Evolutionary conservation across 2,797 vertebrate genomes (phyloP), one percentile per base, ranked within the genome.

Genomic region (Tragopan temminckii): DNA sequence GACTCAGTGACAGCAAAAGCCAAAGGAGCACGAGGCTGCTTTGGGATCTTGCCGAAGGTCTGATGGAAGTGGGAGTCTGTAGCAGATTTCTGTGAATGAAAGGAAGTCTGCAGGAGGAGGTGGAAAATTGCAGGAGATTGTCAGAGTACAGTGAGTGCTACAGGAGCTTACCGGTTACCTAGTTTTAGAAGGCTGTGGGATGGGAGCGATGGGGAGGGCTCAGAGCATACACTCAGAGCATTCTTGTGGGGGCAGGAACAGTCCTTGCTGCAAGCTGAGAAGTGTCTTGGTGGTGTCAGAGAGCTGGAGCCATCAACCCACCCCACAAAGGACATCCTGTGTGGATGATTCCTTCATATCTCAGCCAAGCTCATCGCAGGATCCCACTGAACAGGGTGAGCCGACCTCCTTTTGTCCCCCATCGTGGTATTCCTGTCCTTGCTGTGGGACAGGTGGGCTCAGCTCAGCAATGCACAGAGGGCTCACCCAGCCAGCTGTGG

Each of bases 51-150:
- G 80, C 68, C 61, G 64, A 71, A 82, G 88, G 64, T 74, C 88
- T 80, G 78, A 29, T 63, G 40, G 25, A 55, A 94, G 84, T 90
- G 45, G 83, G 75, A 90, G 45, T 38, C 25, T 75, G 75, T 35
- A 29, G 61, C 42, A 89, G 61, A 50, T 50, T 91, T 95, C 71
- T 90, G 53, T 91, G 88, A 89, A 93, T 90, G 83, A 90, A 42
- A 57, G n/a, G 40, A 87, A 40, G 42, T 31, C 64, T 80, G 61
- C 33, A 70, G 68, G 27, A 89, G 43, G 59, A 64, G 58, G 75
- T 69, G 24, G 35, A 71, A 90, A n/a, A 70, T 62, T n/a, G 33
- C 42, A 90, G 53, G 48, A 78, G 50, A 0, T 0, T 53, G 46
- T 81, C 59, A 88, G 59, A 85, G 38, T 38, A 75, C 36, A 4